Percentiles rank a stretch among this genome's conserved stretches.
phyloP scores from a whole-genome alignment of 2,797 vertebrate species.

The Phoeniculus purpureus region DNA sequence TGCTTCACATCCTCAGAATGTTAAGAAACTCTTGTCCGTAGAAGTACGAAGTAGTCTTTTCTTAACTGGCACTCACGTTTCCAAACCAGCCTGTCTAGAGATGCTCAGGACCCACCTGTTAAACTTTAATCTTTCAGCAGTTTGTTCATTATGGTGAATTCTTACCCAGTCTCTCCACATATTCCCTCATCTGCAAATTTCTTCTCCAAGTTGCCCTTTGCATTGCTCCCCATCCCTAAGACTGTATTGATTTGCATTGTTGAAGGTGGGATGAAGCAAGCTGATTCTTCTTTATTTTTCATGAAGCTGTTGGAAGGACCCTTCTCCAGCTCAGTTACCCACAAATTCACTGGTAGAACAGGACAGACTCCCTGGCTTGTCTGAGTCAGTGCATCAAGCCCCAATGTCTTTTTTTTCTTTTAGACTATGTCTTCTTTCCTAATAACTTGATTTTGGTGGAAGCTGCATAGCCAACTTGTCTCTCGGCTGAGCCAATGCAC shows the following conservation, averaged over 20 bases:
- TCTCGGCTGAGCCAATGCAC: constrained; percentile 47
- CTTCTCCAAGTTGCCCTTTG: not conserved
- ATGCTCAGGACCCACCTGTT: constrained; percentile 60
- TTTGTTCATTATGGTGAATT: constrained; percentile 42
- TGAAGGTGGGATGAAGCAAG: constrained; percentile 21
- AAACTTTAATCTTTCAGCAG: constrained; percentile 16
- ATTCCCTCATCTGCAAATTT: not conserved
- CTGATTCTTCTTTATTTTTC: not conserved
- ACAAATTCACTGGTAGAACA: not conserved
- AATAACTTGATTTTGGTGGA: not conserved
- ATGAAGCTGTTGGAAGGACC: not conserved
- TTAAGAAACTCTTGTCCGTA: constrained; percentile 34
- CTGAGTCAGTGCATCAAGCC: not conserved
- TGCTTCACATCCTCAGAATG: constrained; percentile 1
- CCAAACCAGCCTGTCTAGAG: constrained; percentile 23
- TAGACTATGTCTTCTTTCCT: not conserved
- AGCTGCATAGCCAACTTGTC: constrained; percentile 25
- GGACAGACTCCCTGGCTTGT: not conserved
- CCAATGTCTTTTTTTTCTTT: not conserved
- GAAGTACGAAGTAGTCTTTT: constrained; percentile 35
- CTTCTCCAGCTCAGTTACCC: constrained; percentile 1
- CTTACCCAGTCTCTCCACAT: not conserved
- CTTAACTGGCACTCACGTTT: constrained; percentile 45
- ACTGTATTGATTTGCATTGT: not conserved
- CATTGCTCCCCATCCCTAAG: not conserved